Conservation (phyloP, 2,113 vertebrate genomes). For the Aspiorhynchus laticeps region DNA sequence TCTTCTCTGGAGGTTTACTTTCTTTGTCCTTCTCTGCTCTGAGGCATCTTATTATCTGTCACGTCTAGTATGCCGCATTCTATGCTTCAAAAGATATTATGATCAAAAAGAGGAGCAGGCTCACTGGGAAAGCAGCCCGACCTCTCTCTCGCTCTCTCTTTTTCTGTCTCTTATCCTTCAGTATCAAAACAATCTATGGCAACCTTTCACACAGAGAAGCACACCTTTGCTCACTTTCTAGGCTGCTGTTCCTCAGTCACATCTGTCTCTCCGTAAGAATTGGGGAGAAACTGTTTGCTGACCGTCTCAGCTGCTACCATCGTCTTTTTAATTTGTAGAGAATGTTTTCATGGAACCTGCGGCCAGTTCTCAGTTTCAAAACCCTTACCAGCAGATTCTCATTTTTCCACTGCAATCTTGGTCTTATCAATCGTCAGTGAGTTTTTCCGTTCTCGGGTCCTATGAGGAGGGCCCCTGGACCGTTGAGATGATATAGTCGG, state of each 20-base stretch:
- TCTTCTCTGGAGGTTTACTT: constrained; percentile 30
- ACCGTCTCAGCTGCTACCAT: constrained; percentile 28
- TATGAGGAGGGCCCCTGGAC: constrained; percentile 51
- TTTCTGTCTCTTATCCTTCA: constrained; percentile 39
- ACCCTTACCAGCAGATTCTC: not conserved
- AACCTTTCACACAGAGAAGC: constrained; percentile 46
- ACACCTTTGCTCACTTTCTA: constrained; percentile 20
- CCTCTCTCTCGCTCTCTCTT: not conserved
- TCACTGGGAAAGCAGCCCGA: not conserved
- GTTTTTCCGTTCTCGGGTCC: constrained; percentile 32
- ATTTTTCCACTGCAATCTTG: constrained; percentile 43
- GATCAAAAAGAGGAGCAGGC: constrained; percentile 50
- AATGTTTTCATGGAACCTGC: constrained; percentile 34
- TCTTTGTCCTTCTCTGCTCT: constrained; percentile 27
- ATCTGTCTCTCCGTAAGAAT: constrained; percentile 20
- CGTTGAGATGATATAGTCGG: constrained; percentile 44
- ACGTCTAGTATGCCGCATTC: constrained; percentile 27
- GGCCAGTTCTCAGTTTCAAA: constrained; percentile 2
- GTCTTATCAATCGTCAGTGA: constrained; percentile 41
- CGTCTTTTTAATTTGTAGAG: constrained; percentile 44
- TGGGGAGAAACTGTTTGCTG: not conserved
- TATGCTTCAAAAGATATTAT: constrained; percentile 52
- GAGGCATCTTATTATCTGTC: constrained; percentile 37
- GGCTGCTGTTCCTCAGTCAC: constrained; percentile 21
- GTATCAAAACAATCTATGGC: constrained; percentile 53